Base-by-base conservation (phyloP, 2,888 invertebrate genomes). In the Alcis repandata region DNA sequence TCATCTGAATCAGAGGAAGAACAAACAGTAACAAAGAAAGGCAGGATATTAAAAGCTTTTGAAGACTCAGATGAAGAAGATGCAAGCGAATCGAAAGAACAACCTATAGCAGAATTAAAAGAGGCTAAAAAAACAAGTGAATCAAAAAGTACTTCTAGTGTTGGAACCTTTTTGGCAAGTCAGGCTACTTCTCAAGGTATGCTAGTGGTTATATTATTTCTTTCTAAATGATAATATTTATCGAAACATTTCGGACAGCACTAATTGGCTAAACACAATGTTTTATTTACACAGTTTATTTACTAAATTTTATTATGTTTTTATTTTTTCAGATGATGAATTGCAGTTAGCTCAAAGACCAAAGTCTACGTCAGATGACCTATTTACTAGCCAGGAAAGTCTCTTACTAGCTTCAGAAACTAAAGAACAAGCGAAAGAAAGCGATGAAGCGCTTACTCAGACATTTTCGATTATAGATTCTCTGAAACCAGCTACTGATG, bases 61-160 rank as follows among this genome's bases (percentile, higher is more conserved):
- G 92, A 91, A 78, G 92, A 92, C 77, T 92, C 93, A 1, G 93
- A 92, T 78, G 92, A 92, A 69, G 93, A 93, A 72, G 79, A 79
- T 20, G 11, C 45, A 33, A n/a, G 2, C 0, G 27, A 43, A 46
- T 6, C 15, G 0, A 63, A 57, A 54, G 32, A 54, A 8, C 19
- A 40, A 10, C 15, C 32, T 17, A 20, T 36, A 22, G 49, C 4
- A 32, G 36, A 36, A 17, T 46, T 52, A 7, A 71, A 70, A 15
- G 45, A 49, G 13, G 36, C 19, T 6, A 54, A 54, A 27, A 61
- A 63, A 8, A 46, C 10, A 15, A 51, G 7, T 36, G 70, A 70
- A 57, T 52, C 62, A 27, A 43, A 56, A 11, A 54, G 43, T 43
- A 36, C 19, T 10, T 59, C 48, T 10, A 49, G 48, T 54, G 32